Conservation (phyloP, 2,797 vertebrate genomes). For the Loris lydekkerianus region DNA sequence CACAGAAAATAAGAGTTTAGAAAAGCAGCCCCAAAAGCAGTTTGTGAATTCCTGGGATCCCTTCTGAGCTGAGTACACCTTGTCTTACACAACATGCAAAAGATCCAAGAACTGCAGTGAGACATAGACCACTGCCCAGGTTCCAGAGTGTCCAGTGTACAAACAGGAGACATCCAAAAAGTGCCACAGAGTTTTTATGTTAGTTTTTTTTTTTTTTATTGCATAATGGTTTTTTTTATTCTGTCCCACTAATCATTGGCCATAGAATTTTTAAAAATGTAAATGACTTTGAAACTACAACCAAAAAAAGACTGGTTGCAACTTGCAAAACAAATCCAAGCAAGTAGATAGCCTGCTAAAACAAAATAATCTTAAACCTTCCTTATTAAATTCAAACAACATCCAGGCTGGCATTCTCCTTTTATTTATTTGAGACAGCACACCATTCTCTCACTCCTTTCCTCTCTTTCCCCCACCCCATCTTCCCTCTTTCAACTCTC, state of each 20-base stretch:
- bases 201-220: no score
- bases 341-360: neutral
- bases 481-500: no score
- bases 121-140: no score
- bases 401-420: neutral
- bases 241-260: neutral
- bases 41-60: neutral
- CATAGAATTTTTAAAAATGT: neutral
- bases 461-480: no score
- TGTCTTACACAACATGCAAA: neutral
- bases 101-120: neutral
- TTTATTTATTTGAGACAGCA: no score
- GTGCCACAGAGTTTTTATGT: neutral
- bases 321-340: neutral
- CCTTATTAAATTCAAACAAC: neutral
- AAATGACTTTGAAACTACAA: neutral
- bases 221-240: no score
- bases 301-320: neutral
- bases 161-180: neutral
- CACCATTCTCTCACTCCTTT: no score
- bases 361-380: neutral
- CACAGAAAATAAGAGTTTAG: neutral
- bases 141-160: neutral
- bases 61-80: neutral
- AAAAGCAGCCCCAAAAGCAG: neutral